Evolutionary conservation across 2,888 invertebrate species (phyloP), one percentile per base, ranked within the genome.

Genomic region (Blastobasis adustella): DNA sequence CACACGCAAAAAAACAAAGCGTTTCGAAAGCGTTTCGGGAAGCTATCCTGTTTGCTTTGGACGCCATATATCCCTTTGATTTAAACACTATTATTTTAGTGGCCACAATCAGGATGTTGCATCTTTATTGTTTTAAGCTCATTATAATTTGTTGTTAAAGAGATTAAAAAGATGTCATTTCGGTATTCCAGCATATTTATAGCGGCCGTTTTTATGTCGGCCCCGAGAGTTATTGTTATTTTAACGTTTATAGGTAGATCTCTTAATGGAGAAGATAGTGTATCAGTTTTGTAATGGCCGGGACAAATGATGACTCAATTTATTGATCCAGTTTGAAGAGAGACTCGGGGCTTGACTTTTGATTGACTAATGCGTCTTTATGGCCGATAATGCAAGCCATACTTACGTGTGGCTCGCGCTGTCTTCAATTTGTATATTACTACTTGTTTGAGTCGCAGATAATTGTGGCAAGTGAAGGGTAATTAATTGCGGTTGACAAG

Each of bases 61-160:
- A 53, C 53, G 58, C 58, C 64, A 66, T 70, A 69, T 70, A 71
- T 72, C 66, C 54, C 66, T 75, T 73, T 77, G 74, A 77, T 76
- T 76, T 73, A 76, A 62, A 52, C 54, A 61, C 69, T 77, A 76
- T 82, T 81, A 79, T 77, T 73, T 67, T 68, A 75, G 75, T 63
- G 73, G 75, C 63, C 54, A 59, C 54, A 54, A 65, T 68, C 66
- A 51, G 58, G 57, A 60, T 62, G 55, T 54, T 23, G 49, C 55
- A 55, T 59, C 66, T 69, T 69, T 66, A 67, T 67, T 69, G 69
- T 73, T 69, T 71, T 64, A 71, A 62, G 53, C 56, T 59, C 60
- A 58, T 66, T 67, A 60, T 68, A 69, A 69, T 71, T 69, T 69
- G 70, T 71, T 67, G 62, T 66, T 58, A 56, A 51, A 49, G 55